phyloP scores from a whole-genome alignment of 2,113 vertebrate species.

The Tragelaphus buxtoni region DNA sequence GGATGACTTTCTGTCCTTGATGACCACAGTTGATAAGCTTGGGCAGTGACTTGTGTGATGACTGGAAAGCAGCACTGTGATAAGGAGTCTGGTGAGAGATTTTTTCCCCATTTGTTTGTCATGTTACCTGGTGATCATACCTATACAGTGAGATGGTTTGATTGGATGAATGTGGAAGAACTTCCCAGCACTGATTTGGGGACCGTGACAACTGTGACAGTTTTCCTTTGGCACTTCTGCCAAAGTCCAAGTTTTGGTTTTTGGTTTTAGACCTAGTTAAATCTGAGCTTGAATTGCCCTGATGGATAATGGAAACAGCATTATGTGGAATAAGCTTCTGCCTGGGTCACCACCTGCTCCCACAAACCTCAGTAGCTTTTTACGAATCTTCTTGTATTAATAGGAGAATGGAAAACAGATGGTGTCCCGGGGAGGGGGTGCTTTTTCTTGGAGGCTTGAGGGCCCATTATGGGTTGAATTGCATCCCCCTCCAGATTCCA shows the following conservation, averaged over 20 bases:
- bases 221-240: neutral
- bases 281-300: neutral
- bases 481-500: neutral
- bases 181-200: neutral
- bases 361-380: slow-evolving; percentile 36
- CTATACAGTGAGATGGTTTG: accelerated
- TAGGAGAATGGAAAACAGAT: slow-evolving; percentile 25
- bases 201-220: neutral
- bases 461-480: neutral
- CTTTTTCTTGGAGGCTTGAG: slow-evolving; percentile 18
- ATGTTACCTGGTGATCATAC: accelerated
- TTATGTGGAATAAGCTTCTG: neutral
- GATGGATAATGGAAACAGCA: neutral
- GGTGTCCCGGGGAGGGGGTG: neutral
- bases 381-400: slow-evolving; percentile 35
- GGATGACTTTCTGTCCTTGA: neutral
- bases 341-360: slow-evolving; percentile 51
- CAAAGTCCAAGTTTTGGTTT: neutral
- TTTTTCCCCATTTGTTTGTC: neutral
- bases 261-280: neutral
- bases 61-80: accelerated
- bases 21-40: neutral
- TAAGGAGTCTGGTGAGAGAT: neutral
- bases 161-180: accelerated
- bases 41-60: neutral